Evolutionary conservation across 1,140 invertebrate genomes (phyloP).

Genomic region (Leptonema lineaticorne): DNA sequence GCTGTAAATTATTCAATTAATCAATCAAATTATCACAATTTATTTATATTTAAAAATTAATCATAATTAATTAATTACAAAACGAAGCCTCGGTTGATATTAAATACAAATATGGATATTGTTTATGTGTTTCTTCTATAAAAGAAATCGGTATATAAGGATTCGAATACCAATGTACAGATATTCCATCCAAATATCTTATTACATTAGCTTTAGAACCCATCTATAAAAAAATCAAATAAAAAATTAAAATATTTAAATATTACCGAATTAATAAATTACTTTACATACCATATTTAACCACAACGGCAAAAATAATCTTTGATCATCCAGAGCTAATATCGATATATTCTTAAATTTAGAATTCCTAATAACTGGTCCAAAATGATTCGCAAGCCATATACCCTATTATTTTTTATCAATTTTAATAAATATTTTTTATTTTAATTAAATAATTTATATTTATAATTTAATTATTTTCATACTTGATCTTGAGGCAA

Average conservation of each 20-base stretch:
- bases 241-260: no score
- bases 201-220: conserved; percentile 56
- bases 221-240: conserved; percentile 49
- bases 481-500: conserved; percentile 56
- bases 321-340: conserved; percentile 70
- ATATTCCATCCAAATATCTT: conserved; percentile 75
- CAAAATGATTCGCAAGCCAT: conserved; percentile 67
- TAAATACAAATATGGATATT: conserved; percentile 68
- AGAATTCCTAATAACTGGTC: conserved; percentile 61
- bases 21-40: no score
- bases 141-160: conserved; percentile 52
- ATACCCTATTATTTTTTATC: conserved; percentile 50
- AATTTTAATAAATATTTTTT: no score
- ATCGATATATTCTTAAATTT: conserved; percentile 60
- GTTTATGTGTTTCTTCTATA: conserved; percentile 58
- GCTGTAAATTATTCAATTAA: no score
- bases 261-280: no score
- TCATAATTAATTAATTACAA: conserved; percentile 32
- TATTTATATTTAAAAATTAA: no score
- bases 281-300: conserved; percentile 64
- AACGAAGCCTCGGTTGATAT: conserved; percentile 72
- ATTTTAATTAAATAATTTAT: no score
- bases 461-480: no score
- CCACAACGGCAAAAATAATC: conserved; percentile 64
- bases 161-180: conserved; percentile 80